Base-by-base conservation (phyloP, 2,888 invertebrate species). In the Tinea semifulvella region DNA sequence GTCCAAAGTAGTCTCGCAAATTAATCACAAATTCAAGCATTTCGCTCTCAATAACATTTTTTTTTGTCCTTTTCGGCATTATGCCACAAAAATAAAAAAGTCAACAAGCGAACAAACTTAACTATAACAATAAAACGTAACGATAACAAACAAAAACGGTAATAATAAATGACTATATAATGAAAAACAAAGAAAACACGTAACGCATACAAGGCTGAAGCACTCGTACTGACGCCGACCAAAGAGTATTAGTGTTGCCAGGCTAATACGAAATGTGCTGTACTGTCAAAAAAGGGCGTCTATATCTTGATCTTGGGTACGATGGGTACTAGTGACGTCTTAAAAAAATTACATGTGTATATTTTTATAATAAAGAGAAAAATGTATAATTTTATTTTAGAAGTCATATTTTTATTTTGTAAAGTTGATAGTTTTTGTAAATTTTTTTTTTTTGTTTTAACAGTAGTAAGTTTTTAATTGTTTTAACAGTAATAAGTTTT, bases 1-100 rank as follows among this genome's bases (percentile, higher is more conserved):
- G 46, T 16, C 48, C 49, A 49, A 51, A 53, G 42, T 52, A 49
- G 2, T 50, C 46, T 7, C 47, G 50, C 35, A 53, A 46, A 13
- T 48, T 46, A 16, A 50, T 31, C 7, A 50, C 47, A 45, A 51
- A 46, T 27, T 50, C 50, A 17, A 48, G 48, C 18, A 17, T 38
- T 48, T 48, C 31, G 45, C 31, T 43, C 35, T 14, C 47, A 47
- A 49, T 40, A 40, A 49, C 47, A 45, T 45, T 47, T 20, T 46
- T 49, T 28, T 35, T 46, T 11, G 17, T 19, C 20, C 44, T 47
- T 44, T 47, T 49, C 40, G 46, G 47, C 44, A 50, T 48, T 47
- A 44, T 46, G 18, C 4, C 19, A 46, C 22, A 40, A 46, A 42
- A 48, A 27, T 17, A 14, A 20, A 19, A 42, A 35, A 22, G 43